phyloP scores from a whole-genome alignment of 2,113 vertebrate species.

The Anhinga anhinga region DNA sequence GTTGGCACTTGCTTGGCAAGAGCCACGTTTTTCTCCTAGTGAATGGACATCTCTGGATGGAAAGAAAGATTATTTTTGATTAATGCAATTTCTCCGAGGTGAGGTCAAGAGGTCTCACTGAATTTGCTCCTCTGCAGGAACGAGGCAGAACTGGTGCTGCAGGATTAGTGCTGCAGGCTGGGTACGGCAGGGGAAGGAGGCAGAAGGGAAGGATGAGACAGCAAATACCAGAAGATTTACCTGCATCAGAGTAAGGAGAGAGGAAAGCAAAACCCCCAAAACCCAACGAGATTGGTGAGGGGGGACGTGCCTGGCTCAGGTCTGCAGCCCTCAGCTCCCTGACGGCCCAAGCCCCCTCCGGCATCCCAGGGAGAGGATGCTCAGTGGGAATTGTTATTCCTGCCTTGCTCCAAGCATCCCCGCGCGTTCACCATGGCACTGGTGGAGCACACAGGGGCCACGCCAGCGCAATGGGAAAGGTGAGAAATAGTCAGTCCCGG shows the following conservation, averaged over 20 bases:
- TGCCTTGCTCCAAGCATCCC: neutral
- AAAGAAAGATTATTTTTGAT: neutral
- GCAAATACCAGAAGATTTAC: neutral
- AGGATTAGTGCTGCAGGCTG: neutral
- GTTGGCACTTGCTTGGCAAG: neutral
- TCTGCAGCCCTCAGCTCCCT: neutral
- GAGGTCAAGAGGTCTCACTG: neutral
- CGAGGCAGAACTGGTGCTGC: neutral
- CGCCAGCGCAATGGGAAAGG: neutral
- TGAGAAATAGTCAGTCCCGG: neutral
- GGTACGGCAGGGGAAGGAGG: neutral
- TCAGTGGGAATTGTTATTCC: neutral
- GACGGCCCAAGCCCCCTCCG: too few species aligned
- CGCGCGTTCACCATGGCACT: fast-evolving
- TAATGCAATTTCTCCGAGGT: neutral
- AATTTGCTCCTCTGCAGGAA: neutral
- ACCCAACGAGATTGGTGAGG: fast-evolving
- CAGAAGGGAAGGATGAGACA: neutral
- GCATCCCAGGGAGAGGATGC: neutral
- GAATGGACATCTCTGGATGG: neutral
- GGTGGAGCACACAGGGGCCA: fast-evolving
- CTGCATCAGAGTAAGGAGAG: neutral
- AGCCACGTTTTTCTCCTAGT: neutral
- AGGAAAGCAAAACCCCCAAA: neutral
- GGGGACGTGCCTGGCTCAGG: fast-evolving